phyloP scores from a whole-genome alignment of 2,888 invertebrate genomes.

The Celastrina argiolus region DNA sequence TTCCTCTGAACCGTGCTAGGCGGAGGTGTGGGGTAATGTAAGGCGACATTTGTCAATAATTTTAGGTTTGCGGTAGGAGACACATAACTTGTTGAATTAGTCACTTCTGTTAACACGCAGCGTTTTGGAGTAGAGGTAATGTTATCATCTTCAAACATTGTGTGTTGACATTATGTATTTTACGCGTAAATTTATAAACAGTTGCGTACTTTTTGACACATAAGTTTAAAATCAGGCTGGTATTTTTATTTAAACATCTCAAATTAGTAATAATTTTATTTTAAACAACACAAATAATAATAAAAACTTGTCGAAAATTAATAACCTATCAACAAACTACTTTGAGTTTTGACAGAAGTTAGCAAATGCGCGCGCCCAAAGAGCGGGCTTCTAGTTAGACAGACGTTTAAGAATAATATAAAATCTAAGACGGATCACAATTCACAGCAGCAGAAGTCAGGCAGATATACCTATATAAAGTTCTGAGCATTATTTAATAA shows the following conservation, averaged over 20 bases:
- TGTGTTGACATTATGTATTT: conserved; percentile 72
- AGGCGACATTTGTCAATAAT: conserved; percentile 81
- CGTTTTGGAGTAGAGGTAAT: conserved; percentile 74
- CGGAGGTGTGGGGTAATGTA: conserved; percentile 73
- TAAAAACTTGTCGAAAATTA: conserved; percentile 32
- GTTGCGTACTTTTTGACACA: conserved; percentile 71
- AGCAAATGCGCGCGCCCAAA: conserved; percentile 64
- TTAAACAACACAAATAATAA: conserved; percentile 25
- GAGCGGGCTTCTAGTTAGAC: conserved; percentile 28
- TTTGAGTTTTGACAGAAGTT: conserved; percentile 64
- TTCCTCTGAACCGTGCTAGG: conserved; percentile 73
- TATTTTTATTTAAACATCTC: conserved; percentile 34
- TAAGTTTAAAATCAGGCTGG: conserved; percentile 57
- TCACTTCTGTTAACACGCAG: conserved; percentile 74
- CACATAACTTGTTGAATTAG: conserved; percentile 72
- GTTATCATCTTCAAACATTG: conserved; percentile 74
- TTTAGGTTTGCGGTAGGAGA: conserved; percentile 84
- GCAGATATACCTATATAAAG: too few relatives aligned
- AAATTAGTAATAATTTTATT: conserved; percentile 24
- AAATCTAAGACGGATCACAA: background rate
- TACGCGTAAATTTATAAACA: conserved; percentile 51
- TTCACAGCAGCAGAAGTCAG: too few relatives aligned
- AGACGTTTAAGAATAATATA: background rate
- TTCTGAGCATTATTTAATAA: too few relatives aligned
- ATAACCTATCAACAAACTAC: conserved; percentile 69